Evolutionary conservation across 2,113 vertebrate genomes (phyloP), one percentile per base, ranked within the genome.

Genomic region (Chloebia gouldiae): DNA sequence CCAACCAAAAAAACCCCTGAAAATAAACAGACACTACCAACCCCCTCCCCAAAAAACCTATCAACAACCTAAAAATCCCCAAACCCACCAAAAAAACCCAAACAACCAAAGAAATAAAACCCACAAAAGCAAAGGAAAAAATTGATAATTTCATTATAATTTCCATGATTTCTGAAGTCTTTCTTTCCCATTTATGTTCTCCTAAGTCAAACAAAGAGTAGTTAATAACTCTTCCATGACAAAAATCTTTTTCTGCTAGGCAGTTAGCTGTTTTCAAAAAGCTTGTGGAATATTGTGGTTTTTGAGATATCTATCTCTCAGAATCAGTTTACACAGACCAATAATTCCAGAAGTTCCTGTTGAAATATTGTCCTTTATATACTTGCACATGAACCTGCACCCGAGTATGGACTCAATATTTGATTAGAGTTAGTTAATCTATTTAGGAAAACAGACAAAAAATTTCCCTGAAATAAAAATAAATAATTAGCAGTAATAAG

Each of bases 11-110:
- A 73, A 56, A 19, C 6, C 2, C 2, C 15, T 40, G 23, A 13
- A 75, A 47, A 40, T 37, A 25, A 3, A 1, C 33, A 5, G 56
- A 39, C 5, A 5, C 2, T 9, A 39, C 4, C 14, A 33, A 15
- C 4, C 5, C 3, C 9, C 28, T 27, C 23, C 28, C 9, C 14
- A 3, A 21, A 64, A 44, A 73, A 22, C 0, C 11, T 28, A 64
- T 5, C 4, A 73, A 64, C 4, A 24, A 54, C 19, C 6, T 5
- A 40, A 39, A 72, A 64, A 22, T 39, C 3, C 6, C 15, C 3
- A 51, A 61, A 51, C 0, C 4, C 16, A 31, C 24, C 19, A 44
- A 73, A 39, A 39, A 47, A 54, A 0, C 2, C 11, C 4, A 64
- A 54, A 13, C 7, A 69, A 69, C 33, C 14, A 24, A 59, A 53